Evolutionary conservation across 2,797 vertebrate genomes (phyloP), one percentile per base, ranked within the genome.

Genomic region (Nasua narica): DNA sequence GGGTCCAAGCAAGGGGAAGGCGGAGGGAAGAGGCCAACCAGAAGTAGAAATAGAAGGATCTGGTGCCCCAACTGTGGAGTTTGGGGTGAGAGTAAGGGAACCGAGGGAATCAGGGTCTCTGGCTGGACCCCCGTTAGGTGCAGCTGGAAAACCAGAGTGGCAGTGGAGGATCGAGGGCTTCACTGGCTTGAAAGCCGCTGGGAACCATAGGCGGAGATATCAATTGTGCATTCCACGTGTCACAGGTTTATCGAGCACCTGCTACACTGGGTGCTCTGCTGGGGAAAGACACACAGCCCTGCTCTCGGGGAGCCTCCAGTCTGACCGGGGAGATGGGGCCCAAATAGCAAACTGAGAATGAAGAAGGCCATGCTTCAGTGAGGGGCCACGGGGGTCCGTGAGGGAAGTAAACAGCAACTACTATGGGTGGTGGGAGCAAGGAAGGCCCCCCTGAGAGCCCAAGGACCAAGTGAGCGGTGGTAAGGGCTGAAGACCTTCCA

Each of bases 171-270:
- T 6, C 1, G 18, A 40, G 3, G 29, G 16, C 1, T 18, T 67
- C 48, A 5, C 3, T 29, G 54, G 62, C 21, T 87, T 25, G 15
- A 72, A 79, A 46, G 46, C 50, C 54, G 60, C 70, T 10, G 50
- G 58, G 52, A 94, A 62, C 29, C 58, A 6, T 7, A 46, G 14
- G 27, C 3, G 25, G 60, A 91, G 70, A n/a, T 1, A 10, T 7
- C 0, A 7, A 12, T 56, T 46, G 7, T 21, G 9, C 9, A 0
- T 54, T 43, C n/a, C 29, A 35, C n/a, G 3, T 3, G 18, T 27
- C 60, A 8, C 37, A 16, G 52, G 62, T 52, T 77, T 65, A 62
- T 8, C 19, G 56, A 48, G 56, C 83, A 25, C 65, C 90, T 83
- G 12, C 69, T 50, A 4, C 11, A 16, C 54, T 19, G 4, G 46